Percentiles rank a stretch among this genome's conserved stretches.
Conservation (phyloP, 2,113 vertebrate species). For the Lucifuga dentata region DNA sequence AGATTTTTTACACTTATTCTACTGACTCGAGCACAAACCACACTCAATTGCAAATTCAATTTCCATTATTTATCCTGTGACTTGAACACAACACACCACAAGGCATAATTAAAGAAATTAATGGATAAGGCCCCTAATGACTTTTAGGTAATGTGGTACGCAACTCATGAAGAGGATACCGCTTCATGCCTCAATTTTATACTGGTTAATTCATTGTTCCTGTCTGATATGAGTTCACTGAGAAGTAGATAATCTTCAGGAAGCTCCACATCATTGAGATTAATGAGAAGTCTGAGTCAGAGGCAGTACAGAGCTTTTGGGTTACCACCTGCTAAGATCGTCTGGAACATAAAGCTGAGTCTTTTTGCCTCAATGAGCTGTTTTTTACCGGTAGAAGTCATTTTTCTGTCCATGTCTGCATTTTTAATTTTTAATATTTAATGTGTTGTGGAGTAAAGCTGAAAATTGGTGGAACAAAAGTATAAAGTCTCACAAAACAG, state of each 20-base stretch:
- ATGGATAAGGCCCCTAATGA: neutral
- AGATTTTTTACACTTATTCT: too few species aligned
- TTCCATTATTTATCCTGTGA: neutral
- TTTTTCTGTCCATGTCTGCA: slow-evolving; percentile 3
- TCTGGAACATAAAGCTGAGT: too few species aligned
- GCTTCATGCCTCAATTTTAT: neutral
- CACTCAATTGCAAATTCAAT: too few species aligned
- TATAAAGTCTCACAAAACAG: neutral
- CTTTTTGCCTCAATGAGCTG: neutral
- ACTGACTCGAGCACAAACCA: too few species aligned
- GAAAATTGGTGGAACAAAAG: too few species aligned
- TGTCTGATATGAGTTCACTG: neutral
- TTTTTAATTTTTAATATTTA: neutral
- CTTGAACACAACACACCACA: neutral
- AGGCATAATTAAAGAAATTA: neutral
- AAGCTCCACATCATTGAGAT: neutral
- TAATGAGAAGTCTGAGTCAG: neutral
- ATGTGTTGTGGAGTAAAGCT: too few species aligned
- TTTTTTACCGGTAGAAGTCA: neutral
- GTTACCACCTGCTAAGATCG: too few species aligned
- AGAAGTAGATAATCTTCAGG: neutral
- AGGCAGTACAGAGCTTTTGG: too few species aligned
- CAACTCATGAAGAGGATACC: neutral
- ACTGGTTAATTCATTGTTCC: neutral
- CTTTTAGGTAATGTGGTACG: neutral